phyloP scores from a whole-genome alignment of 2,888 invertebrate species.

The Xanthorhoe spadicearia region DNA sequence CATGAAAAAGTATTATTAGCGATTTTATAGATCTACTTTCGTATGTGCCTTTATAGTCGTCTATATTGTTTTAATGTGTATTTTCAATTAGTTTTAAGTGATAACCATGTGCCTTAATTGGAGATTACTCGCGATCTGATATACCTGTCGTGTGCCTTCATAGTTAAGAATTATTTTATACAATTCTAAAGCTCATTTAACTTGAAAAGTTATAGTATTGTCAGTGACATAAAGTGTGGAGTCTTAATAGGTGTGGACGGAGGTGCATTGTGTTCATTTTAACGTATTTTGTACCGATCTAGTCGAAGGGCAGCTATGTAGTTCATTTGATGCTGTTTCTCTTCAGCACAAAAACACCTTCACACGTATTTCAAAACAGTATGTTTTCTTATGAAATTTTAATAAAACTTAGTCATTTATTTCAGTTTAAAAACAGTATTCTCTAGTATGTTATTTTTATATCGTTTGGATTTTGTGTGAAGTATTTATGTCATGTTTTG shows the following conservation, averaged over 20 bases:
- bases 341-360: slow-evolving; percentile 50
- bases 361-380: slow-evolving; percentile 18
- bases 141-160: slow-evolving; percentile 66
- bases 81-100: slow-evolving; percentile 48
- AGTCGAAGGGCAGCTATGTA: slow-evolving; percentile 64
- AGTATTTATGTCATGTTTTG: slow-evolving; percentile 37
- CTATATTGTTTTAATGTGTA: slow-evolving; percentile 38
- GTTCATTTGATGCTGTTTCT: slow-evolving; percentile 47
- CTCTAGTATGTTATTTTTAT: slow-evolving; percentile 38
- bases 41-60: slow-evolving; percentile 42
- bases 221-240: slow-evolving; percentile 34
- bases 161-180: slow-evolving; percentile 51
- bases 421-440: slow-evolving; percentile 24
- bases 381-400: slow-evolving; percentile 5
- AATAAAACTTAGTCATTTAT: background rate
- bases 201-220: slow-evolving; percentile 40
- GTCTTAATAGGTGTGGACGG: slow-evolving; percentile 19
- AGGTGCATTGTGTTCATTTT: slow-evolving; percentile 48
- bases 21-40: slow-evolving; percentile 43
- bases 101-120: slow-evolving; percentile 72
- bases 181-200: slow-evolving; percentile 44
- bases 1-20: slow-evolving; percentile 53
- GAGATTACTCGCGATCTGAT: slow-evolving; percentile 77
- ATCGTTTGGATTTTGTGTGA: slow-evolving; percentile 46
- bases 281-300: slow-evolving; percentile 53